Percentiles rank a stretch among this genome's conserved stretches.
Conservation (phyloP, 2,797 vertebrate genomes). For the Bryconaethiops microstoma region DNA sequence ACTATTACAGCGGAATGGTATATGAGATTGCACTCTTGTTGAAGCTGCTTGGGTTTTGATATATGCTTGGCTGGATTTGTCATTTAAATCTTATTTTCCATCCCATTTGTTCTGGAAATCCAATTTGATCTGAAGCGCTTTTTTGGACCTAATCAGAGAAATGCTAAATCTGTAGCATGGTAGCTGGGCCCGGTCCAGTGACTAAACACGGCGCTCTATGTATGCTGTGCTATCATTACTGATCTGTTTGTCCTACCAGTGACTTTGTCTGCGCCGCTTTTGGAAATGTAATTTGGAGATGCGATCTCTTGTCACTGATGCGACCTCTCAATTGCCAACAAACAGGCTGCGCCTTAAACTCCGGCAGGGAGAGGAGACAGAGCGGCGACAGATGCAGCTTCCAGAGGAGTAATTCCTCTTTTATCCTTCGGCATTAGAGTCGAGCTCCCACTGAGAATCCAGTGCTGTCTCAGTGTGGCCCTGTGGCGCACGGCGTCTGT, state of each 20-base stretch:
- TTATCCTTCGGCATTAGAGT: constrained; percentile 51
- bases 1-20: neutral
- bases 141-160: constrained; percentile 31
- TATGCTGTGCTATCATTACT: constrained; percentile 19
- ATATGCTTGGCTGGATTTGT: constrained; percentile 38
- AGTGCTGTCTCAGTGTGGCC: constrained; percentile 44
- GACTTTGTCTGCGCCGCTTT: constrained; percentile 45
- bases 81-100: constrained; percentile 42
- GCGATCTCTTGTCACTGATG: constrained; percentile 44
- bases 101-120: constrained; percentile 45
- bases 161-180: neutral
- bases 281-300: constrained; percentile 53
- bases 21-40: neutral
- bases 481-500: constrained; percentile 30
- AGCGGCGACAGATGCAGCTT: constrained; percentile 45
- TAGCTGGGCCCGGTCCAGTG: constrained; percentile 25
- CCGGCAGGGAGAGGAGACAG: constrained; percentile 41
- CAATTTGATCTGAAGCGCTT: constrained; percentile 34
- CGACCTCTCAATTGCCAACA: constrained; percentile 46
- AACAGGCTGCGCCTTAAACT: constrained; percentile 38
- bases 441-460: constrained; percentile 38
- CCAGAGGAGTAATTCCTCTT: constrained; percentile 45
- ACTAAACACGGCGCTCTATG: constrained; percentile 24
- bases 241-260: constrained; percentile 47
- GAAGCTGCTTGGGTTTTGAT: constrained; percentile 3